These are phyloP conservation scores for Cynocephalus volans DNA, from an alignment of 2,113 vertebrate species.

Conservation along the genomic window DNA sequence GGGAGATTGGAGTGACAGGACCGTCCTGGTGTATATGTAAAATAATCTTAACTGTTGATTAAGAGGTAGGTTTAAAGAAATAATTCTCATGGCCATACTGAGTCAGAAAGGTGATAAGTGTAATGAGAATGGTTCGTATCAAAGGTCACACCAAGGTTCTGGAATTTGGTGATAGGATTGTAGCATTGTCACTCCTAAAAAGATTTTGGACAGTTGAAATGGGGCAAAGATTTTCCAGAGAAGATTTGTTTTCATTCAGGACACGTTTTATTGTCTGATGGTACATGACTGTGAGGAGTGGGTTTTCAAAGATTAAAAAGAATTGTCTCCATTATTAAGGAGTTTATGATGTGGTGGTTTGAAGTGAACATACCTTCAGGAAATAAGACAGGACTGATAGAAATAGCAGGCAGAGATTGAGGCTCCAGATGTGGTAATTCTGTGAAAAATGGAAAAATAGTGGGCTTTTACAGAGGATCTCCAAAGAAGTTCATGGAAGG, in stretches of 20 bases:
- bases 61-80: not conserved
- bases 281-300: not conserved
- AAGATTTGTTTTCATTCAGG: slow-evolving; percentile 14
- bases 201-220: not conserved
- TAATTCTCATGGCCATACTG: not conserved
- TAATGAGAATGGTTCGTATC: not conserved
- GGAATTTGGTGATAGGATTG: not conserved
- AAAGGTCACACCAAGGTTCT: not conserved
- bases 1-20: not conserved
- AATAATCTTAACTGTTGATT: not conserved
- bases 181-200: not conserved
- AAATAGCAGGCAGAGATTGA: not conserved
- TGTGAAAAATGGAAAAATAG: not conserved
- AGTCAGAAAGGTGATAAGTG: not conserved
- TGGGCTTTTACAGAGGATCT: not conserved
- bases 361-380: not conserved
- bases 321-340: not conserved
- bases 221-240: not conserved
- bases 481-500: too few relatives aligned
- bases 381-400: not conserved
- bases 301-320: not conserved
- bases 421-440: not conserved
- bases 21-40: not conserved
- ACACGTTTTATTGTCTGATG: not conserved
- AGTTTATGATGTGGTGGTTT: not conserved